These are phyloP conservation scores for Aphaenogaster ashmeadi DNA, from an alignment of 1,140 invertebrate species.

Conservation along the genomic window DNA sequence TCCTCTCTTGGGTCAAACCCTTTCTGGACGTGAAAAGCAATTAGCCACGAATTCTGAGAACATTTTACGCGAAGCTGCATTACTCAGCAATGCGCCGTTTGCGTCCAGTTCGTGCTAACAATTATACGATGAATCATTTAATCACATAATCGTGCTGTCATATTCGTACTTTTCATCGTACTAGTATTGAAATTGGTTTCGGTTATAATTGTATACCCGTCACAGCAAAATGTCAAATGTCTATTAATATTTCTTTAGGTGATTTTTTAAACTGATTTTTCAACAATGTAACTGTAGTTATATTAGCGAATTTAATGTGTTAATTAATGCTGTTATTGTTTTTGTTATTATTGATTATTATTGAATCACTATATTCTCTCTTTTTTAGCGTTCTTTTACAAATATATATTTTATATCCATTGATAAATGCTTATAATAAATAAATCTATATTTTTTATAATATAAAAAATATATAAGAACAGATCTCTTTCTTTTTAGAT, in stretches of 20 bases:
- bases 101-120: not conserved
- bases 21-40: not conserved
- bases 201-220: not conserved
- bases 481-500: not conserved
- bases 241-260: not conserved
- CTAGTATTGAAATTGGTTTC: not conserved
- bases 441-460: not conserved
- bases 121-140: not conserved
- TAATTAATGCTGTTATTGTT: not conserved
- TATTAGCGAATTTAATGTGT: not conserved
- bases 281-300: not conserved
- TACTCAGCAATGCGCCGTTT: not conserved
- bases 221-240: not conserved
- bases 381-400: not conserved
- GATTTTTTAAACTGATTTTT: not conserved
- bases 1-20: not conserved
- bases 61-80: not conserved
- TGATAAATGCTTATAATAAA: not conserved
- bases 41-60: conserved; percentile 36
- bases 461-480: not conserved
- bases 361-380: not conserved
- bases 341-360: not conserved
- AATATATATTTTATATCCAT: not conserved
- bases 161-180: not conserved
- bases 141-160: not conserved